Percentiles rank a stretch among this genome's conserved stretches.
phyloP scores from a whole-genome alignment of 2,113 vertebrate genomes.

The Chaetodon auriga region DNA sequence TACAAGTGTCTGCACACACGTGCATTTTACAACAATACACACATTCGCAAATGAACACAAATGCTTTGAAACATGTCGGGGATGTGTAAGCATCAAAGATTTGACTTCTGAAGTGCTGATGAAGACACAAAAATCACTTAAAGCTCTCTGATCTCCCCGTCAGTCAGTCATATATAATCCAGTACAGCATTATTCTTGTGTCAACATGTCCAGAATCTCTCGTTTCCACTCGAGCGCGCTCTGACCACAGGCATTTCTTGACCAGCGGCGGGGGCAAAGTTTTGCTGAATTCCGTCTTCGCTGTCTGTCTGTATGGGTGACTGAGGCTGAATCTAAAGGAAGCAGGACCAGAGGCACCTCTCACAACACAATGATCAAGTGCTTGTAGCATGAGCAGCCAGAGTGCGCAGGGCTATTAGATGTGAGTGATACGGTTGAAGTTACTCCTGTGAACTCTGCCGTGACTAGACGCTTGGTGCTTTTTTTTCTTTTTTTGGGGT shows the following conservation, averaged over 20 bases:
- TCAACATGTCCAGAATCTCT: constrained; percentile 69
- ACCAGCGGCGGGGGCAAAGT: constrained; percentile 67
- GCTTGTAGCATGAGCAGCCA: constrained; percentile 70
- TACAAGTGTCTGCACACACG: constrained; percentile 1
- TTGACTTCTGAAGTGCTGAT: constrained; percentile 31
- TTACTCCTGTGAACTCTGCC: constrained; percentile 72
- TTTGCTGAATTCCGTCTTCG: constrained; percentile 62
- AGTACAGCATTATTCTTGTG: constrained; percentile 35
- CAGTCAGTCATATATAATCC: constrained; percentile 19
- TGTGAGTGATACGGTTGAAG: constrained; percentile 81
- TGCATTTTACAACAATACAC: constrained; percentile 40
- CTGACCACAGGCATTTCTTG: constrained; percentile 66
- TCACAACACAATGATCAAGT: constrained; percentile 75
- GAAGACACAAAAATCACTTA: constrained; percentile 43
- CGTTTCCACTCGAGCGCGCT: constrained; percentile 62
- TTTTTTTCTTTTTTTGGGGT: not conserved
- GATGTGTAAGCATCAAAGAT: constrained; percentile 46
- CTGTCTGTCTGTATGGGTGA: constrained; percentile 67
- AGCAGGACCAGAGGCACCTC: constrained; percentile 69
- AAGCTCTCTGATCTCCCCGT: constrained; percentile 43
- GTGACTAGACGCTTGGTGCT: constrained; percentile 58
- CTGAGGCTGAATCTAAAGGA: constrained; percentile 45
- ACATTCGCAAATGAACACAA: constrained; percentile 12
- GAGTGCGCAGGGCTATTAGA: constrained; percentile 79
- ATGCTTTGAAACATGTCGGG: constrained; percentile 9